Conservation (phyloP, 2,113 vertebrate species). For the Spea bombifrons region DNA sequence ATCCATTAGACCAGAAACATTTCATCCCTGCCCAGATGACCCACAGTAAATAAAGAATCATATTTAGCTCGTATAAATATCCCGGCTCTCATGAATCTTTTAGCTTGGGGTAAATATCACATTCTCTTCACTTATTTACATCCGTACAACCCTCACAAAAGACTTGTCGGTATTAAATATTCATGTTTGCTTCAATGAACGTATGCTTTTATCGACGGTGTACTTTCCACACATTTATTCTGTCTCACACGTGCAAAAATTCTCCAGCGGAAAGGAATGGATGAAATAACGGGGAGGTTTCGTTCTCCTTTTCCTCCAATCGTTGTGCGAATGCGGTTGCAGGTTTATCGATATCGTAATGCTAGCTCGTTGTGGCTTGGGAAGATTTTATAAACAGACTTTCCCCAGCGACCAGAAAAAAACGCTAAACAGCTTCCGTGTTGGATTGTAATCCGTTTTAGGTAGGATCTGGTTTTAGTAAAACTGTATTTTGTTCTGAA, state of each 20-base stretch:
- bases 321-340: conserved; percentile 25
- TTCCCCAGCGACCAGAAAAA: not conserved
- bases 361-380: conserved; percentile 17
- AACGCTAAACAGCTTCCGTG: not conserved
- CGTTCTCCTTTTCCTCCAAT: not conserved
- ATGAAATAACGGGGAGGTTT: conserved; percentile 28
- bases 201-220: conserved; percentile 69
- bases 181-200: conserved; percentile 73
- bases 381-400: conserved; percentile 4
- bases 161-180: conserved; percentile 78
- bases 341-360: conserved; percentile 28
- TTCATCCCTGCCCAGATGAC: conserved; percentile 74
- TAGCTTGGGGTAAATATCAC: conserved; percentile 76
- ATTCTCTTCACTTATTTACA: conserved; percentile 81
- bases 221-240: conserved; percentile 58
- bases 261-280: conserved; percentile 30
- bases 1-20: conserved; percentile 69
- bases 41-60: conserved; percentile 74
- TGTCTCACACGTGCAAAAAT: conserved; percentile 52
- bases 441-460: not conserved
- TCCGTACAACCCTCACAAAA: conserved; percentile 70
- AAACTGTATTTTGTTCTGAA: too few species aligned
- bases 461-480: too few species aligned
- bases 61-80: conserved; percentile 77
- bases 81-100: conserved; percentile 76